Evolutionary conservation across 2,888 invertebrate genomes (phyloP).

Genomic region (Chrysina gloriosa): DNA sequence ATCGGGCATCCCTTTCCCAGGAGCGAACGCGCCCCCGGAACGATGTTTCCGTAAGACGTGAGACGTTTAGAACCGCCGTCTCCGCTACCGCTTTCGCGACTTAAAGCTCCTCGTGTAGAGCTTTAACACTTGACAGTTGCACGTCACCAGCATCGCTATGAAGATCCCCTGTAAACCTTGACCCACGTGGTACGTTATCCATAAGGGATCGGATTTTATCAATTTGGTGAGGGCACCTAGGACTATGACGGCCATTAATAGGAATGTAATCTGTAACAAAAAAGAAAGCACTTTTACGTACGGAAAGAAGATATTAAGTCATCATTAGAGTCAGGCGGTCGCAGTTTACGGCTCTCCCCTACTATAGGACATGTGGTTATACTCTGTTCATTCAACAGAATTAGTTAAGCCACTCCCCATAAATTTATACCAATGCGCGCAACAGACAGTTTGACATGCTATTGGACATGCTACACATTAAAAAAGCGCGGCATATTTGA

Average conservation of each 20-base stretch:
- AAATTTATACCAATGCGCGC: too few species aligned
- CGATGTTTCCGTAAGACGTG: constrained; percentile 52
- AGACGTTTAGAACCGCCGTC: constrained; percentile 16
- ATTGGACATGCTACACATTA: too few species aligned
- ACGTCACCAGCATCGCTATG: constrained; percentile 72
- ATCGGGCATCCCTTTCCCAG: constrained; percentile 54
- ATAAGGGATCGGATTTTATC: constrained; percentile 60
- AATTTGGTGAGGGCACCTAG: constrained; percentile 63
- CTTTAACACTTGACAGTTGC: constrained; percentile 69
- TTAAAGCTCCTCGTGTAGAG: constrained; percentile 61
- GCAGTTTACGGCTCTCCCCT: too few species aligned
- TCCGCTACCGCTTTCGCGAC: constrained; percentile 24
- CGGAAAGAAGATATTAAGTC: too few species aligned
- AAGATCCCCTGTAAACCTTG: constrained; percentile 71
- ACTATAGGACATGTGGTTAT: too few species aligned
- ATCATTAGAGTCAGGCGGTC: too few species aligned
- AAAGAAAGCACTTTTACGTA: too few species aligned
- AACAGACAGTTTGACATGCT: too few species aligned
- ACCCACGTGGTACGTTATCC: constrained; percentile 65
- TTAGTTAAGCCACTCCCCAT: too few species aligned
- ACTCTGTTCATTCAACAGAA: too few species aligned
- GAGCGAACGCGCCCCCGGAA: constrained; percentile 49
- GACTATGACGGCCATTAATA: constrained; percentile 60
- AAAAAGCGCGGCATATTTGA: too few species aligned
- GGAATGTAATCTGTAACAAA: constrained; percentile 61